Evolutionary conservation across 2,797 vertebrate genomes (phyloP), one percentile per base, ranked within the genome.

Genomic region (Melanotaenia boesemani): DNA sequence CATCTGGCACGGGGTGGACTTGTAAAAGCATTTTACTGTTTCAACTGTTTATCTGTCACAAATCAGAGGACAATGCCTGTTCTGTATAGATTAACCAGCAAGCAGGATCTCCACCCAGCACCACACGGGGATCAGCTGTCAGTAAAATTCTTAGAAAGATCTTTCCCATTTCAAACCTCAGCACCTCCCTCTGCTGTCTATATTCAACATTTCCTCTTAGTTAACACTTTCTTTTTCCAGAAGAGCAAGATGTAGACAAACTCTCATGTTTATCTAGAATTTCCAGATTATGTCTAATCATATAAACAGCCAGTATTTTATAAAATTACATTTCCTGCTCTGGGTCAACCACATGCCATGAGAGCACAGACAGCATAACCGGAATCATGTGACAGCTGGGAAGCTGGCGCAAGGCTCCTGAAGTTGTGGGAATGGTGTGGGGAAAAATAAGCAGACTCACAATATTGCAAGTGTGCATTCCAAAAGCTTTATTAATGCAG

Each of bases 321-420:
- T 57, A 1, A 59, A 84, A 83, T 74, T 24, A 0, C 70, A 85
- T 86, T 82, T 75, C 39, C 68, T 72, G 48, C 70, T 65, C 1
- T 1, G 16, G 55, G 26, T 67, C 50, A 79, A 74, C 55, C 30
- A 79, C 37, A 50, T 52, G 52, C 70, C 44, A 52, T 67, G 68
- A 67, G 68, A 88, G 79, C 39, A 46, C 67, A 65, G 76, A 62
- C 69, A 22, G 50, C 66, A 75, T 80, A 77, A 89, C 74, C 54
- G 44, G 58, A 28, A 71, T 82, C 93, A 91, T 93, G 90, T 92
- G 91, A 92, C 78, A 41, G 63, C 66, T 37, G 63, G n/a, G 71
- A 66, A 44, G 69, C 62, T 55, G 67, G 50, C n/a, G 46, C 56
- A 61, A 61, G 63, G 32, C 65, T 63, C 0, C 5, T 67, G 36